Conservation (phyloP, 2,888 invertebrate genomes). For the Mesorhabditis spiculigera region DNA sequence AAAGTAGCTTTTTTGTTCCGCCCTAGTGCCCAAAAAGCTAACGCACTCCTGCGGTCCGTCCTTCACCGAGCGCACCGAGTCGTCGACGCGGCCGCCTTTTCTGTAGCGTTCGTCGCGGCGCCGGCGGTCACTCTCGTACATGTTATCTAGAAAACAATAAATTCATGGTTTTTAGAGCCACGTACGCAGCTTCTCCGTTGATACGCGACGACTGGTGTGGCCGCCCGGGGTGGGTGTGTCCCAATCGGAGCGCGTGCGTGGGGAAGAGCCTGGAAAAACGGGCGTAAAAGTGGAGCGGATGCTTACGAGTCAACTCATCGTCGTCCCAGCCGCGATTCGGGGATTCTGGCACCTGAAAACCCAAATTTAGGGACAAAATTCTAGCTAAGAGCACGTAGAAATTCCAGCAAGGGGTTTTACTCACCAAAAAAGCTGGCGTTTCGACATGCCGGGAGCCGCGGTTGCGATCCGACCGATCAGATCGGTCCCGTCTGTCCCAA, state of each 20-base stretch:
- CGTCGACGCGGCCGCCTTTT: constrained; percentile 21
- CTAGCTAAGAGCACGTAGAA: neutral
- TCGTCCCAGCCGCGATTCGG: constrained; percentile 54
- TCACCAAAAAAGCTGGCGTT: neutral
- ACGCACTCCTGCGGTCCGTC: constrained; percentile 25
- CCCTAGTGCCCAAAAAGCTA: neutral
- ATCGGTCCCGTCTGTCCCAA: constrained; percentile 7
- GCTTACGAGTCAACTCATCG: constrained; percentile 23
- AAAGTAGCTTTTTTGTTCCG: neutral
- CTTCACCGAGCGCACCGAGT: constrained; percentile 26
- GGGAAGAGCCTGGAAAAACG: constrained; percentile 10
- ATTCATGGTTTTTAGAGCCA: neutral
- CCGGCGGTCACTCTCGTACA: constrained; percentile 39
- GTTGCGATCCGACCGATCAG: constrained; percentile 6
- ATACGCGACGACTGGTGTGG: constrained; percentile 16
- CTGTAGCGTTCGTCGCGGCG: constrained; percentile 22
- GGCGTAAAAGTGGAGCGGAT: neutral
- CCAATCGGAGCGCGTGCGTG: constrained; percentile 72
- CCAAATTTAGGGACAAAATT: neutral
- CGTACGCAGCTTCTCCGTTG: constrained; percentile 18
- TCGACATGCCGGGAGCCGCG: constrained; percentile 13
- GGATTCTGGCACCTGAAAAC: constrained; percentile 43
- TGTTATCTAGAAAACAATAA: constrained; percentile 35
- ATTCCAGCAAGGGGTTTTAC: neutral
- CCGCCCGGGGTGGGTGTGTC: constrained; percentile 79